Percentiles rank a stretch among this genome's conserved stretches.
phyloP scores from a whole-genome alignment of 2,888 invertebrate genomes.

The Dynastes tityus region DNA sequence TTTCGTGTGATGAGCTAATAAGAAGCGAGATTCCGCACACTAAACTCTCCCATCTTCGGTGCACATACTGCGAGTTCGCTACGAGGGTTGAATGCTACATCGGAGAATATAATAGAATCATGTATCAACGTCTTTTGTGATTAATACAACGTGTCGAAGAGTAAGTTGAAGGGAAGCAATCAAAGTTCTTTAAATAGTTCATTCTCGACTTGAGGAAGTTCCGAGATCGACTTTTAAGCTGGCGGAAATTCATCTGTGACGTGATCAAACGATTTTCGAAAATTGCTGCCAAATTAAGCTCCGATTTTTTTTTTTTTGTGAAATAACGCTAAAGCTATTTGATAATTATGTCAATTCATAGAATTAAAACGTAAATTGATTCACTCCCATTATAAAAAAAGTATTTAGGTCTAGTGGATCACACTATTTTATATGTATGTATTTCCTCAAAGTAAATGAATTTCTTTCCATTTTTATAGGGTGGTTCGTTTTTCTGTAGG shows the following conservation, averaged over 20 bases:
- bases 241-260: constrained; percentile 30
- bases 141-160: constrained; percentile 55
- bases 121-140: constrained; percentile 55
- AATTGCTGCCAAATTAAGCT: constrained; percentile 11
- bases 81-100: constrained; percentile 40
- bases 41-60: constrained; percentile 6
- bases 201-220: constrained; percentile 36
- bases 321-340: too few relatives aligned
- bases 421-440: too few relatives aligned
- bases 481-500: too few relatives aligned
- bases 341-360: too few relatives aligned
- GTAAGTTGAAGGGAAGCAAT: constrained; percentile 63
- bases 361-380: too few relatives aligned
- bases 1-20: constrained; percentile 48
- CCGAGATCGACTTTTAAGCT: constrained; percentile 42
- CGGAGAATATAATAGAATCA: constrained; percentile 55
- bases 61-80: constrained; percentile 4
- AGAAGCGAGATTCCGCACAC: constrained; percentile 18
- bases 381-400: too few relatives aligned
- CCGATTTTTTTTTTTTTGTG: neutral
- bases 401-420: too few relatives aligned
- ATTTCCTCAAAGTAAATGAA: too few relatives aligned
- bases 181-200: constrained; percentile 62
- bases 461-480: too few relatives aligned
- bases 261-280: constrained; percentile 5